Evolutionary conservation across 2,113 vertebrate species (phyloP).

Genomic region (Tonatia bakeri): DNA sequence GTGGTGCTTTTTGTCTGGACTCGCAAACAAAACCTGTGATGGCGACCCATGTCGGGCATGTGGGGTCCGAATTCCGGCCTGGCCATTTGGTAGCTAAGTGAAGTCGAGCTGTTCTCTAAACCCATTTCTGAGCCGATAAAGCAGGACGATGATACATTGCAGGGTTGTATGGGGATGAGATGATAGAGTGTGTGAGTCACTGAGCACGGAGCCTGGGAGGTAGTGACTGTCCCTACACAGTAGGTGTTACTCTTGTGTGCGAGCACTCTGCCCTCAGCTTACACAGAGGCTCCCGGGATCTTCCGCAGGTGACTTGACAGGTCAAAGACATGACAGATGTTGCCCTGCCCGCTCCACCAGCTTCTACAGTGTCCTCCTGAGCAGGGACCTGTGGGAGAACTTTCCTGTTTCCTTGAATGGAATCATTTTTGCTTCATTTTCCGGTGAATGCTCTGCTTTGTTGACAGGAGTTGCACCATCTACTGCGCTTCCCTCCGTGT

Average conservation of each 20-base stretch:
- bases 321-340: neutral
- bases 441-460: neutral
- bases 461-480: neutral
- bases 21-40: neutral
- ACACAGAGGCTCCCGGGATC: neutral
- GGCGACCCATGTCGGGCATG: rapidly evolving
- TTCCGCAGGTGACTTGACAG: neutral
- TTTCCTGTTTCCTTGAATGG: neutral
- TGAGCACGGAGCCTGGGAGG: neutral
- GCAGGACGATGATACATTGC: no score
- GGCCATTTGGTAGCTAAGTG: neutral
- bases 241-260: neutral
- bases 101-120: neutral
- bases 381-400: neutral
- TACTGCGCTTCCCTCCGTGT: neutral
- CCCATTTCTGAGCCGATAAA: neutral
- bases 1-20: neutral
- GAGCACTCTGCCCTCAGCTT: neutral
- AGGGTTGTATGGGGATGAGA: no score
- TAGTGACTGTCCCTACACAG: neutral
- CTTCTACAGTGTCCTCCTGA: neutral
- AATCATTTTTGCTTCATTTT: neutral
- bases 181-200: neutral
- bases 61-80: neutral
- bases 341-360: neutral